phyloP scores from a whole-genome alignment of 2,113 vertebrate genomes.

The Ginglymostoma cirratum region DNA sequence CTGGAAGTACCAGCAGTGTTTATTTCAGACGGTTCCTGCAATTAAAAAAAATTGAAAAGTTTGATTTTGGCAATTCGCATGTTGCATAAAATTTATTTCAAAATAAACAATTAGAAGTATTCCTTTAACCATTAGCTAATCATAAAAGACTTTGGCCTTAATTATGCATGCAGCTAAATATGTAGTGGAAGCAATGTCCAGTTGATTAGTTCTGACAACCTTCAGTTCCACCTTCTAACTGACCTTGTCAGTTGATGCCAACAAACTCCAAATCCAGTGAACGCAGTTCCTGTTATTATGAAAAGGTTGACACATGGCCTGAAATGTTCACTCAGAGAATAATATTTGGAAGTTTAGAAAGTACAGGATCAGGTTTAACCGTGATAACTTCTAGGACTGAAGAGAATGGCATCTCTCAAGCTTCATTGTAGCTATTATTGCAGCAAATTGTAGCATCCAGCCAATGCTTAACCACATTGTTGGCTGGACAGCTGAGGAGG shows the following conservation, averaged over 20 bases:
- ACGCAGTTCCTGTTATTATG: background rate
- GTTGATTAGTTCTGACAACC: background rate
- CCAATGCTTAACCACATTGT: too few relatives aligned
- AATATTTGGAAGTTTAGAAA: background rate
- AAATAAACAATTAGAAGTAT: background rate
- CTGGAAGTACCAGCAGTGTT: background rate
- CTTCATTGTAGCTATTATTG: background rate
- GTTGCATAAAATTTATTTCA: background rate
- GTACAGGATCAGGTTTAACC: background rate
- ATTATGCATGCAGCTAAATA: background rate
- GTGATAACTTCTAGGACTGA: background rate
- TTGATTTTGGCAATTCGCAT: background rate
- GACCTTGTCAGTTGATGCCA: background rate
- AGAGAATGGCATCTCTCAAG: background rate
- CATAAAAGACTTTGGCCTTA: background rate
- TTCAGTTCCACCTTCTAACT: background rate
- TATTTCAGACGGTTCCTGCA: background rate
- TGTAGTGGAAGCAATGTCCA: background rate
- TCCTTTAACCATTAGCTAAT: background rate
- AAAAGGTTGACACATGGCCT: background rate
- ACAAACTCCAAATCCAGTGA: background rate
- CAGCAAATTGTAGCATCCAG: too few relatives aligned
- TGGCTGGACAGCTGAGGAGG: too few relatives aligned
- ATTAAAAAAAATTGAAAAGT: background rate
- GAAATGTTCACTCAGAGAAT: background rate